These are phyloP conservation scores for Heliconius hermathena DNA, from an alignment of 1,140 invertebrate genomes.

Conservation along the genomic window DNA sequence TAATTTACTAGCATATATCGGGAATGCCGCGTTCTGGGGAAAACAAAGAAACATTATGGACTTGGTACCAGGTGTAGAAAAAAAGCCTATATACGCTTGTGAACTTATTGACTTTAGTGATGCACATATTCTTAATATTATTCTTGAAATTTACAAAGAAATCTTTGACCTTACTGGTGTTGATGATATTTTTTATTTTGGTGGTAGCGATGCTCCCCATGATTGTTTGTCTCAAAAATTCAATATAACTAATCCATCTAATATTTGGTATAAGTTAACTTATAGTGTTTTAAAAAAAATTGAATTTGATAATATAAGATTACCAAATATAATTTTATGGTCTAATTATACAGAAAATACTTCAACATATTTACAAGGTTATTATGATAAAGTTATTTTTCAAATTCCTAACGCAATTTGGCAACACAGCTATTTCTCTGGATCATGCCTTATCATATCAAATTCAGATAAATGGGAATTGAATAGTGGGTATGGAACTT, in stretches of 20 bases:
- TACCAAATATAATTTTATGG: conserved; percentile 86
- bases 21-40: conserved; percentile 89
- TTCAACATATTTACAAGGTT: conserved; percentile 84
- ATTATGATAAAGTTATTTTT: conserved; percentile 74
- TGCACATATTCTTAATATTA: conserved; percentile 84
- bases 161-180: conserved; percentile 84
- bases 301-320: conserved; percentile 83
- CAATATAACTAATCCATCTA: conserved; percentile 86
- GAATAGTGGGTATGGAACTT: conserved; percentile 89
- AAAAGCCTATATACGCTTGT: not conserved
- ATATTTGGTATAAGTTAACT: conserved; percentile 88
- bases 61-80: not conserved
- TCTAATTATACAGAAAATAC: conserved; percentile 88
- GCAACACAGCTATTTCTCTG: conserved; percentile 85
- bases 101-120: conserved; percentile 86
- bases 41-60: conserved; percentile 48
- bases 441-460: conserved; percentile 88
- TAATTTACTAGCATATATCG: conserved; percentile 89
- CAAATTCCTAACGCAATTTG: conserved; percentile 87
- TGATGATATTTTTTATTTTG: conserved; percentile 88
- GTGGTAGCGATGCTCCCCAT: conserved; percentile 87
- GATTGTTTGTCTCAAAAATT: conserved; percentile 85
- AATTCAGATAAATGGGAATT: conserved; percentile 92
- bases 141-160: conserved; percentile 85
- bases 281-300: conserved; percentile 83